Percentiles rank a stretch among this genome's conserved stretches.
Conservation (phyloP, 2,888 invertebrate genomes). For the Stenolophus ochropezus region DNA sequence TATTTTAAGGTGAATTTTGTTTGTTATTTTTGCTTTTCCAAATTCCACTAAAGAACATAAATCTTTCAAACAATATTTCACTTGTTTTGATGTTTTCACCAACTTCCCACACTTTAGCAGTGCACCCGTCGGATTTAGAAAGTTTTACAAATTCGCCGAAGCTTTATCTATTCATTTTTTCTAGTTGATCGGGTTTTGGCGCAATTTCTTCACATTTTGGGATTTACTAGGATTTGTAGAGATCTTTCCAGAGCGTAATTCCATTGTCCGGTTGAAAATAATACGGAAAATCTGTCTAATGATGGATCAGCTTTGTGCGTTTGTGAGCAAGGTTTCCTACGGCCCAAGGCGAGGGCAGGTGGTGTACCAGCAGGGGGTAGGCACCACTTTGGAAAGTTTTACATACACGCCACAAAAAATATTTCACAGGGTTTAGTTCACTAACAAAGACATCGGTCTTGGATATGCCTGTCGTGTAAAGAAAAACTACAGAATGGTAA, state of each 20-base stretch:
- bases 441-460: slow-evolving; percentile 43
- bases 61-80: neutral
- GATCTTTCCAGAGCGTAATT: slow-evolving; percentile 34
- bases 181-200: neutral
- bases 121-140: neutral
- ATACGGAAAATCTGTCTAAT: slow-evolving; percentile 63
- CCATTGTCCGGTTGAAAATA: slow-evolving; percentile 54
- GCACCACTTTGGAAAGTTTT: slow-evolving; percentile 37
- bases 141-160: neutral
- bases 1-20: neutral
- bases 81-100: neutral
- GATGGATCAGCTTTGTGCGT: slow-evolving; percentile 61
- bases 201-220: slow-evolving; percentile 22
- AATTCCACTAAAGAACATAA: neutral
- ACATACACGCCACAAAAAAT: slow-evolving; percentile 35
- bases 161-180: neutral
- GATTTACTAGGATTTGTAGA: slow-evolving; percentile 34
- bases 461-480: slow-evolving; percentile 19
- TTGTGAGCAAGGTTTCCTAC: slow-evolving; percentile 30
- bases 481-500: neutral
- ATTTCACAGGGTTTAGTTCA: neutral
- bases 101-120: neutral
- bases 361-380: slow-evolving; percentile 8
- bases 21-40: neutral
- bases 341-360: slow-evolving; percentile 3